These are phyloP conservation scores for Lasioglossum lativentre DNA, from an alignment of 2,888 invertebrate genomes.

Conservation along the genomic window DNA sequence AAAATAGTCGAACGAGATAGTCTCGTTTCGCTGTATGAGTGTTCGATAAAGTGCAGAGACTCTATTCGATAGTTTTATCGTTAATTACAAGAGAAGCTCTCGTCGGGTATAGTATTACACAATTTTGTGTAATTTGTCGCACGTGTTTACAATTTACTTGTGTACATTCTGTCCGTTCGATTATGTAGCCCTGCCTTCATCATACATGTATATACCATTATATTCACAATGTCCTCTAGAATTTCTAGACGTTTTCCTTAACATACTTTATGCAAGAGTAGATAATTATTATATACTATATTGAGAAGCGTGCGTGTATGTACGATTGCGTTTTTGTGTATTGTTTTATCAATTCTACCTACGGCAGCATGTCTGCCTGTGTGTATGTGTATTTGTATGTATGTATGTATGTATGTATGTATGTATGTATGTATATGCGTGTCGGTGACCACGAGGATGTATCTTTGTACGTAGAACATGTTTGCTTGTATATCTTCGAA, in stretches of 20 bases:
- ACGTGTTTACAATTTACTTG: constrained; percentile 19
- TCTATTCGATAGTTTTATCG: constrained; percentile 20
- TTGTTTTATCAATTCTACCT: constrained; percentile 47
- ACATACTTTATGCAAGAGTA: constrained; percentile 61
- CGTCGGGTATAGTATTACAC: constrained; percentile 14
- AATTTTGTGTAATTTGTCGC: constrained; percentile 36
- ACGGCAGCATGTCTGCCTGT: background rate
- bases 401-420: constrained; percentile 12
- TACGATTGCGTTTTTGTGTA: constrained; percentile 40
- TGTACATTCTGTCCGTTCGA: constrained; percentile 54
- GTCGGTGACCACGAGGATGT: constrained; percentile 22
- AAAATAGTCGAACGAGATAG: background rate
- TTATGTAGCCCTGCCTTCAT: constrained; percentile 53
- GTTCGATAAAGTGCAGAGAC: background rate
- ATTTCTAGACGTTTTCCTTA: constrained; percentile 65
- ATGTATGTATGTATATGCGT: constrained; percentile 4
- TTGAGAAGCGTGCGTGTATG: constrained; percentile 34
- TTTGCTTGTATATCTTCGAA: constrained; percentile 54
- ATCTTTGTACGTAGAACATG: constrained; percentile 48
- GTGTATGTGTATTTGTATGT: background rate
- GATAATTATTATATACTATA: constrained; percentile 60
- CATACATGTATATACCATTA: constrained; percentile 66
- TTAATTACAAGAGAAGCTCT: background rate
- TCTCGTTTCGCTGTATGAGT: constrained; percentile 9
- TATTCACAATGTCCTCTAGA: constrained; percentile 66